Base-by-base conservation (phyloP, 2,797 vertebrate species). In the Chelon labrosus region DNA sequence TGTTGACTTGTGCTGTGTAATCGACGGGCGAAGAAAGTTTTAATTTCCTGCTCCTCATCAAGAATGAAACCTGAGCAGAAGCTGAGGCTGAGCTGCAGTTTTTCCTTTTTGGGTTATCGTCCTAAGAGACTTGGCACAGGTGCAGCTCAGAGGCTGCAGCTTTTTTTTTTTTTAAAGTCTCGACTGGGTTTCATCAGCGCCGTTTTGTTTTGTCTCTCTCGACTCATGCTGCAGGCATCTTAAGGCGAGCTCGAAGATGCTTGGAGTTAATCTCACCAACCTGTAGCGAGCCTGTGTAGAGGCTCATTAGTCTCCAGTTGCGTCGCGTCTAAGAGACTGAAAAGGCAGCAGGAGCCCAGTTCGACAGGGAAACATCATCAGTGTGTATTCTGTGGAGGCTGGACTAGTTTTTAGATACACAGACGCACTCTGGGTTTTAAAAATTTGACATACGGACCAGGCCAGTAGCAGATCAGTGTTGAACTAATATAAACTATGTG, bases 41-140 rank as follows among this genome's bases (percentile, higher is more conserved):
- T 53, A 67, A 83, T 85, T 88, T 85, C 82, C 70, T 82, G 44
- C 76, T 2, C 52, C 47, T 81, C 72, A 70, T 83, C 65, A 54
- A n/a, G 73, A 39, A 35, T 38, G 58, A 71, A 84, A 79, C 59
- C 51, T 19, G 12, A 82, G 67, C 52, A 64, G 60, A 41, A 19
- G 39, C 53, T 58, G 31, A 67, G 76, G 37, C 73, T 12, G 44
- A 56, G 73, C 57, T 68, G 57, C 66, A 72, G 19, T 67, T 83
- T n/a, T 81, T 65, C 13, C 73, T 75, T 87, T 84, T 83, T 68
- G 67, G 66, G 73, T 74, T 68, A 71, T 78, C 4, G 12, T 63
- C 27, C 10, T 22, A 47, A 52, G 52, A 85, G 73, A 64, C 19
- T 25, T 80, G 53, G 77, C 80, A 56, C 79, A 74, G 80, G 80